These are phyloP conservation scores for Zosterops japonicus DNA, from an alignment of 2,113 vertebrate genomes.

Conservation along the genomic window DNA sequence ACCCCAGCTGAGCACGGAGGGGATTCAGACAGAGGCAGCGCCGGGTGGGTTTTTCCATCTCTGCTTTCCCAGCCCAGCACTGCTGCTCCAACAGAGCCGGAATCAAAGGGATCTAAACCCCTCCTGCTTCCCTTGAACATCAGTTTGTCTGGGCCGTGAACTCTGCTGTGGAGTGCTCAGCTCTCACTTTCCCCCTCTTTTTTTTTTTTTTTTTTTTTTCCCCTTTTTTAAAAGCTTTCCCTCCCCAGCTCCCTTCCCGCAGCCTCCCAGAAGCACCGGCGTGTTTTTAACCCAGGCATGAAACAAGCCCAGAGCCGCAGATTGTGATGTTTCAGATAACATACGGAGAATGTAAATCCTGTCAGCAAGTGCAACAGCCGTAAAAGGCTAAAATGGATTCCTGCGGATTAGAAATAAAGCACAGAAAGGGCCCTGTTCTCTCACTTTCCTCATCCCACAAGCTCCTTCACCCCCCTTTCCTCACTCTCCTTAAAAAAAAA, in stretches of 20 bases:
- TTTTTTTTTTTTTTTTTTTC: background rate
- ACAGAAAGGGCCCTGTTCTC: slow-evolving; percentile 77
- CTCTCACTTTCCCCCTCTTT: background rate
- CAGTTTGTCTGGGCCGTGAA: slow-evolving; percentile 45
- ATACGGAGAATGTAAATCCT: slow-evolving; percentile 72
- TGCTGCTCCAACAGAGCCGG: background rate
- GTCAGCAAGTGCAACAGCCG: slow-evolving; percentile 77
- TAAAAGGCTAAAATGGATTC: slow-evolving; percentile 78
- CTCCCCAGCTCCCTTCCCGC: background rate
- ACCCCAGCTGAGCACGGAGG: accelerated
- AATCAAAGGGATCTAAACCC: slow-evolving; percentile 44
- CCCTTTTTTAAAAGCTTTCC: background rate
- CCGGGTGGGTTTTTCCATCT: background rate
- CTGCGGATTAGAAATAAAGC: slow-evolving; percentile 79
- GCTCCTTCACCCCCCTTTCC: slow-evolving; percentile 40
- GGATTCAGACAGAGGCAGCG: background rate
- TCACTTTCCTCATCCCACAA: slow-evolving; percentile 58
- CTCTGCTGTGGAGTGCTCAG: background rate
- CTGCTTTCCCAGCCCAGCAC: background rate
- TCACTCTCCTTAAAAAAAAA: slow-evolving; percentile 53
- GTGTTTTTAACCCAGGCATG: slow-evolving; percentile 62
- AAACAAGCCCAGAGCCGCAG: slow-evolving; percentile 42
- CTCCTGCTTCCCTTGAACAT: slow-evolving; percentile 26
- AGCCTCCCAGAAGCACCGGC: slow-evolving; percentile 67
- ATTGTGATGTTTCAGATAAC: slow-evolving; percentile 69